phyloP scores from a whole-genome alignment of 2,113 vertebrate genomes.

The Oreochromis spilurus region DNA sequence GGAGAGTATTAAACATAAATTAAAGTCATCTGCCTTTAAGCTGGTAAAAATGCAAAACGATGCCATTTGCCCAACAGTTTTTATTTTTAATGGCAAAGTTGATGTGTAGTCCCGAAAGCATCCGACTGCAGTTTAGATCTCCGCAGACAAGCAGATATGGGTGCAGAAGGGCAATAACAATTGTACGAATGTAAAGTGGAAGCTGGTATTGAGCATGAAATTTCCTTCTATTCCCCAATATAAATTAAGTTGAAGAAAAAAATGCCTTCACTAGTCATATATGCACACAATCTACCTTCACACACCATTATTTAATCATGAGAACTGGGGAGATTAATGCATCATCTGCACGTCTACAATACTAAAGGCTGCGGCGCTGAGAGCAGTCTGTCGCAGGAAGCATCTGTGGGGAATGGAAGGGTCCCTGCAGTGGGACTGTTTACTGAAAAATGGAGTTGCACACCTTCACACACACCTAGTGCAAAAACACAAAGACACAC shows the following conservation, averaged over 20 bases:
- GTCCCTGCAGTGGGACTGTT: constrained; percentile 46
- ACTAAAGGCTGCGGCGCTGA: background rate
- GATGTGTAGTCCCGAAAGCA: background rate
- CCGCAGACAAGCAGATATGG: background rate
- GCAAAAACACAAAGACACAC: background rate
- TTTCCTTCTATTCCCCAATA: background rate
- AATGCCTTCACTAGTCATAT: background rate
- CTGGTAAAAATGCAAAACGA: background rate
- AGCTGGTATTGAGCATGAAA: background rate
- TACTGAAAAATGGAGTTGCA: constrained; percentile 14
- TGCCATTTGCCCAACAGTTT: background rate
- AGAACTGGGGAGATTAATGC: constrained; percentile 10
- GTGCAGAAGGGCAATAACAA: background rate
- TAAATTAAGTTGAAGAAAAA: background rate
- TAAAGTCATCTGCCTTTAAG: background rate
- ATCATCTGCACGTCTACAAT: background rate
- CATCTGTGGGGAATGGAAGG: background rate
- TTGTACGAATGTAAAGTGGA: background rate
- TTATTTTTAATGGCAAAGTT: background rate
- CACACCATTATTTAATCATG: constrained; percentile 12
- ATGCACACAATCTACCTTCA: background rate
- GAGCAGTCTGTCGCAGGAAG: background rate
- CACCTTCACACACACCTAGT: background rate
- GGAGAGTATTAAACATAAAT: background rate
- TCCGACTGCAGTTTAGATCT: background rate